Base-by-base conservation (phyloP, 2,888 invertebrate genomes). In the Drymonia ruficornis region DNA sequence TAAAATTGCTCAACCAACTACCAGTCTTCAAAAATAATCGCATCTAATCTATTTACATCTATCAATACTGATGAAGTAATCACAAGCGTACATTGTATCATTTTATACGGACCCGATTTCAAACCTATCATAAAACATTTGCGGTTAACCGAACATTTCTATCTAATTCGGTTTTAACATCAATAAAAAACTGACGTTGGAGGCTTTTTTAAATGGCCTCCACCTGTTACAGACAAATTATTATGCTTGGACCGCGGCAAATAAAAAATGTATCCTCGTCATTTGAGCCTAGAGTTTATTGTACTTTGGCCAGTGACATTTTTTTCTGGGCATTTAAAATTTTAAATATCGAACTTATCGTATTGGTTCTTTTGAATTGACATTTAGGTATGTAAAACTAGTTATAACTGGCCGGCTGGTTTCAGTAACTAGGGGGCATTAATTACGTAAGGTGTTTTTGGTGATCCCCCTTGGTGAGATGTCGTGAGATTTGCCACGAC, bases 151-250 rank as follows among this genome's bases (percentile, higher is more conserved):
- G 64, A 78, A 78, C 78, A 70, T 84, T 86, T 83, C 81, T 77
- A 80, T 84, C 79, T 86, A 86, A 88, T 86, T 85, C 76, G 58
- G 72, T 80, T 87, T 87, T 85, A 86, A 86, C 86, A 87, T 81
- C 69, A 81, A 79, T 80, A 80, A 83, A 81, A 84, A 80, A 71
- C 56, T 59, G 58, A 61, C 56, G 53, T 49, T 49, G 48, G 63
- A 53, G 58, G 63, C 69, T 77, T 77, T 80, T 75, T 68, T 44
- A 71, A 71, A 66, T 63, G 44, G 58, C 59, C 36, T 59, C 73
- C 87, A 87, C 82, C 84, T 87, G 87, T 84, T 83, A 77, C 76
- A 61, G 72, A 59, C 52, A 78, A 83, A 83, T 81, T 83, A 83
- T n/a, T 72, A 70, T 63, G 69, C 47, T 59, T 61, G 59, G 55